phyloP scores from a whole-genome alignment of 1,140 invertebrate species.

The Lepidurus couesii region DNA sequence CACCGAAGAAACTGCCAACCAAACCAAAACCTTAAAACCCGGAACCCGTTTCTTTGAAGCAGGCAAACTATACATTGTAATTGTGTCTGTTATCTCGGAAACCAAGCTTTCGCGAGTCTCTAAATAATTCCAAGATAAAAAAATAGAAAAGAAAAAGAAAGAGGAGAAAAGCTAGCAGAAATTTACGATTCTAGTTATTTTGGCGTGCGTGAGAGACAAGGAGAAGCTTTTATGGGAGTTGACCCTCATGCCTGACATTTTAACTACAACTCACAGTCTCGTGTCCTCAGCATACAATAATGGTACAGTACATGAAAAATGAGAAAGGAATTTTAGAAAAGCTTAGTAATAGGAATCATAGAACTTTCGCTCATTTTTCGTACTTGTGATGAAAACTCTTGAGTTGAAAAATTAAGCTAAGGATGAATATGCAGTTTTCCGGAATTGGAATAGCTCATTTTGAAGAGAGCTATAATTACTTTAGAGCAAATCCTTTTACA shows the following conservation, averaged over 20 bases:
- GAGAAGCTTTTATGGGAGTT: neutral
- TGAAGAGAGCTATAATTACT: neutral
- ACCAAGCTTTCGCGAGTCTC: no score
- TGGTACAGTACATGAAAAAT: neutral
- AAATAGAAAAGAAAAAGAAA: neutral
- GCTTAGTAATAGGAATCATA: neutral
- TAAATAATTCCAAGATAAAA: no score
- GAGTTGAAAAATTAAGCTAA: no score
- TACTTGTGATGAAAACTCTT: neutral
- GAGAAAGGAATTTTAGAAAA: neutral
- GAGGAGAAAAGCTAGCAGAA: neutral
- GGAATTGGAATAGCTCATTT: neutral
- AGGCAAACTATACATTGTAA: no score
- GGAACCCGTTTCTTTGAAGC: neutral
- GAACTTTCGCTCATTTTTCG: neutral
- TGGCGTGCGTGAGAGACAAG: neutral
- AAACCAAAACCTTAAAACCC: neutral
- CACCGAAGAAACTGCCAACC: neutral
- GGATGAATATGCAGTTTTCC: neutral
- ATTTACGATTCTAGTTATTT: constrained; percentile 1
- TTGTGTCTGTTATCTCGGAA: no score
- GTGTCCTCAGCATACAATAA: neutral
- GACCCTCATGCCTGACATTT: constrained; percentile 5
- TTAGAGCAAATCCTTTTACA: no score
- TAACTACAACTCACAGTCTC: constrained; percentile 1